These are phyloP conservation scores for Meleagris gallopavo DNA, from an alignment of 2,113 vertebrate species.

Conservation along the genomic window DNA sequence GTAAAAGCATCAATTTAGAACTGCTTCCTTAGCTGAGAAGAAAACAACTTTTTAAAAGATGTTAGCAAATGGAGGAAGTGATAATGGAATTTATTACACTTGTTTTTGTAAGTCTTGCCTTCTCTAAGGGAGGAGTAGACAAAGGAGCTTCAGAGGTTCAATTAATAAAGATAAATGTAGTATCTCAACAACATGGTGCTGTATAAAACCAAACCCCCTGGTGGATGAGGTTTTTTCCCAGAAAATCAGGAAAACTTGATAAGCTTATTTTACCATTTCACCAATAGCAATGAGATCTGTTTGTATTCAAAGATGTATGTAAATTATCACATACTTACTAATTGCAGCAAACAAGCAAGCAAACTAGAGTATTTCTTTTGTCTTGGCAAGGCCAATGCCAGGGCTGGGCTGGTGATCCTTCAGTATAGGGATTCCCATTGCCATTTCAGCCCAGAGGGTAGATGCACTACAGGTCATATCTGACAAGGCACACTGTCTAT, in stretches of 20 bases:
- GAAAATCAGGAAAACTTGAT: neutral
- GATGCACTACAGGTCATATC: neutral
- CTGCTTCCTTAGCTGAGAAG: conserved; percentile 1
- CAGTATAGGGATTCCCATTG: accelerated
- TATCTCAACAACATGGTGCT: neutral
- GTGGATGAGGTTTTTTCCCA: neutral
- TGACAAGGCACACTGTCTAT: accelerated
- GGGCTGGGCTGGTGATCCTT: neutral
- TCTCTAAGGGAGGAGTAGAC: neutral
- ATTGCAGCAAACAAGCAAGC: neutral
- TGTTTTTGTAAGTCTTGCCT: neutral
- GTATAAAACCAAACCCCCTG: neutral
- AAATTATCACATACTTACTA: neutral
- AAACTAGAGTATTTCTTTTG: accelerated
- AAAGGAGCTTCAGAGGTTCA: neutral
- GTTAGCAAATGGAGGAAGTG: conserved; percentile 6
- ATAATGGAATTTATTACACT: neutral
- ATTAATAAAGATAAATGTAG: neutral
- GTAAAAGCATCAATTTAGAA: conserved; percentile 2
- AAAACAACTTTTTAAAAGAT: neutral
- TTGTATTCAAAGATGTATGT: neutral
- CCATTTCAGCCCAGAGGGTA: neutral
- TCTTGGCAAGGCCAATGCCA: neutral
- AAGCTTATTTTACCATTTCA: neutral
- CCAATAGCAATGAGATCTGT: accelerated